Base-by-base conservation (phyloP, 1,140 invertebrate genomes). In the Drosophila simulans region DNA sequence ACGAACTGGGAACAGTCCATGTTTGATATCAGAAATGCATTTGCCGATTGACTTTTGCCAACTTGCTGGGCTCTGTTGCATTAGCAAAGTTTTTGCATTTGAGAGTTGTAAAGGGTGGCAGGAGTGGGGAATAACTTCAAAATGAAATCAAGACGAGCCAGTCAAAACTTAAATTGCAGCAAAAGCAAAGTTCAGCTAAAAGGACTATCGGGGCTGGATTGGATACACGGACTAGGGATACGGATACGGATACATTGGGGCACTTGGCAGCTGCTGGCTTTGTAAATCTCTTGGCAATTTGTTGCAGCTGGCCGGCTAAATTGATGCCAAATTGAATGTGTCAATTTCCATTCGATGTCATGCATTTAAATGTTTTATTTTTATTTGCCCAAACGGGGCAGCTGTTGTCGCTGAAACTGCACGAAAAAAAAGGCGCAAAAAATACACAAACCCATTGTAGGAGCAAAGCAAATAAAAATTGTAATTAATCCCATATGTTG, bases 11-110 rank as follows among this genome's bases (percentile, higher is more conserved):
- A 73, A 48, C 42, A 53, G 62, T 59, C 27, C 54, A 56, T 80
- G 64, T 73, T 69, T 80, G 60, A 74, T 66, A 84, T 84, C 74
- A 64, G 74, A 70, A 75, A 78, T 76, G 65, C 45, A 88, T 86
- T 79, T 73, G 69, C 46, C 82, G 82, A 86, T 82, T 83, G 82
- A 77, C 77, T 75, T 81, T 75, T 70, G 64, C 52, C 52, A 69
- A 70, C 63, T 70, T 48, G 34, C 49, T n/a, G n/a, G 43, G 59
- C 52, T 51, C 43, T 55, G 49, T 62, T 42, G 68, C 68, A 83
- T 78, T 83, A 79, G 60, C 46, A 84, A 84, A 84, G 57, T 88
- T 82, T 86, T 82, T 81, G 82, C 82, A 86, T 86, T 86, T 78
- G 69, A 56, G 51, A 69, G 43, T 58, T 42, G 22, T 10, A 17